These are phyloP conservation scores for Crotalus viridis DNA, from an alignment of 2,113 vertebrate species.

Conservation along the genomic window DNA sequence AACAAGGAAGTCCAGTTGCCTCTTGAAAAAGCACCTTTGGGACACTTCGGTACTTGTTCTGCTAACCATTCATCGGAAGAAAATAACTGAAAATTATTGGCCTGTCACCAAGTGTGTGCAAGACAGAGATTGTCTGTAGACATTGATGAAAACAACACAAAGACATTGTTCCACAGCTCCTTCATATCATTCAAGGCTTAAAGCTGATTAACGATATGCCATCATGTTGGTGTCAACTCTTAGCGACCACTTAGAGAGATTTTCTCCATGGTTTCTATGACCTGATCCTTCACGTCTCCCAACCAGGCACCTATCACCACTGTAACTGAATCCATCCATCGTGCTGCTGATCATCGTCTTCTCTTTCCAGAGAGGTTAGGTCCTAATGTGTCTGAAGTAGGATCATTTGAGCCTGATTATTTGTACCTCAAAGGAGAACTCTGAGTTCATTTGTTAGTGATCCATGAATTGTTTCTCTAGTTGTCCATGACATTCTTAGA, in stretches of 20 bases:
- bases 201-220: neutral
- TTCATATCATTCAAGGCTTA: neutral
- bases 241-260: neutral
- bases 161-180: neutral
- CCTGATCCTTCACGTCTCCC: neutral
- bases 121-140: slow-evolving; percentile 13
- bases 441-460: neutral
- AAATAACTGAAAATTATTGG: slow-evolving; percentile 33
- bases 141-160: slow-evolving; percentile 17
- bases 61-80: slow-evolving; percentile 25
- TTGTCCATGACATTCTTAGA: neutral
- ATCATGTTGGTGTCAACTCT: neutral
- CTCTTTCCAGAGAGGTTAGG: neutral
- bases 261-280: neutral
- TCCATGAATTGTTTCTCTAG: neutral
- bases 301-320: neutral
- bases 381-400: neutral
- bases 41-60: neutral
- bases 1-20: no score
- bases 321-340: neutral
- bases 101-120: slow-evolving; percentile 24
- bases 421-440: neutral
- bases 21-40: no score
- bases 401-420: neutral
- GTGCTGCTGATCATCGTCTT: neutral